Percentiles rank a stretch among this genome's conserved stretches.
Evolutionary conservation across 2,113 vertebrate genomes (phyloP).

Genomic region (Tor tambroides): DNA sequence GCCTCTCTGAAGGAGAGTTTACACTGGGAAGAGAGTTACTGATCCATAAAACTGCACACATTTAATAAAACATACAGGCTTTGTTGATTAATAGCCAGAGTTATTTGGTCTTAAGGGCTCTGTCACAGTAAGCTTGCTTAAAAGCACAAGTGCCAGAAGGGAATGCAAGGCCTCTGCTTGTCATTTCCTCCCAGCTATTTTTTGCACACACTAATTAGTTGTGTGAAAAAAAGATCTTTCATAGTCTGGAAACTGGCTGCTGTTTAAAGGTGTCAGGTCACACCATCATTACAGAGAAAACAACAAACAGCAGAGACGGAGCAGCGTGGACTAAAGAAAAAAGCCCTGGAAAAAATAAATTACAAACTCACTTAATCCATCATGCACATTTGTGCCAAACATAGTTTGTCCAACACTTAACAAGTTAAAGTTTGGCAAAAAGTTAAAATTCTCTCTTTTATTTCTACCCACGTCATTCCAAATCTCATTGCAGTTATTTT

Average conservation of each 20-base stretch:
- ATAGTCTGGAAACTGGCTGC: background rate
- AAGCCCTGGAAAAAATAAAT: background rate
- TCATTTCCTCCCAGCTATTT: constrained; percentile 23
- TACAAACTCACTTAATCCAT: background rate
- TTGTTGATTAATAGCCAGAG: constrained; percentile 37
- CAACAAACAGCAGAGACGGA: background rate
- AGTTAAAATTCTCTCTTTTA: background rate
- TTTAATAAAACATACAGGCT: constrained; percentile 35
- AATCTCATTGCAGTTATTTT: background rate
- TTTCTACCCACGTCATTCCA: background rate
- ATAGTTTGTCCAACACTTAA: background rate
- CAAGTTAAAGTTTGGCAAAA: background rate
- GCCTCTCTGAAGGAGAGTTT: background rate
- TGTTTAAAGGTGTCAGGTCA: constrained; percentile 18
- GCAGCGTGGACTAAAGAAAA: background rate
- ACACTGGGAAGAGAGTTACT: background rate
- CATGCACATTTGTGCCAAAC: background rate
- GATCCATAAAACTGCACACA: background rate
- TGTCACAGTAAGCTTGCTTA: constrained; percentile 25
- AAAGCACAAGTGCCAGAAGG: constrained; percentile 8
- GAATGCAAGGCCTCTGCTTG: constrained; percentile 8
- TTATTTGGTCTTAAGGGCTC: constrained; percentile 22
- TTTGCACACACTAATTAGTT: constrained; percentile 25
- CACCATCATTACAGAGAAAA: background rate
- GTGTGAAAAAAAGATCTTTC: background rate